Evolutionary conservation across 35 echinoderm and acorn worm species (phyloP).

Genomic region (Acanthaster planci): DNA sequence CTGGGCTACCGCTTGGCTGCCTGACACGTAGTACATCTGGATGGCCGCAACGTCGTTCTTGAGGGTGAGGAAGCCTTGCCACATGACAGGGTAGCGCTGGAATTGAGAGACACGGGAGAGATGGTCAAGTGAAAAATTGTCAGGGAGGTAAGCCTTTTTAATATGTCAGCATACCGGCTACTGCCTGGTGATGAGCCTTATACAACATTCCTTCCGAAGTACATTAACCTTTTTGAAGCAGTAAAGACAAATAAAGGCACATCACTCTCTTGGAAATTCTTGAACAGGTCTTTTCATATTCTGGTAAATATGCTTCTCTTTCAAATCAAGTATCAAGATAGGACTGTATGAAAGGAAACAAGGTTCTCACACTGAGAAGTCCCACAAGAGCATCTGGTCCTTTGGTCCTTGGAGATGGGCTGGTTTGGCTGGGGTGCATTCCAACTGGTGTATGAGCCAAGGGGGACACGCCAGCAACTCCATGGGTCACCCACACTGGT

Average conservation of each 20-base stretch:
- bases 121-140: background rate
- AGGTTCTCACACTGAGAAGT: conserved; percentile 43
- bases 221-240: too few relatives aligned
- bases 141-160: background rate
- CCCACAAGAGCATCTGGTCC: conserved; percentile 62
- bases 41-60: conserved; percentile 93
- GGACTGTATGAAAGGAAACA: too few relatives aligned
- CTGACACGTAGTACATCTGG: conserved; percentile 94
- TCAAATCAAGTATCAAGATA: too few relatives aligned
- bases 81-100: conserved; percentile 97
- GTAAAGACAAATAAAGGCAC: too few relatives aligned
- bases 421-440: conserved; percentile 37
- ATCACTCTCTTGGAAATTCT: too few relatives aligned
- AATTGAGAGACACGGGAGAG: background rate
- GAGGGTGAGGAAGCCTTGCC: conserved; percentile 85
- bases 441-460: conserved; percentile 48
- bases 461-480: conserved; percentile 60
- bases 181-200: too few relatives aligned
- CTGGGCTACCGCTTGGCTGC: conserved; percentile 68
- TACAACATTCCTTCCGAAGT: too few relatives aligned
- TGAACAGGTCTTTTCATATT: too few relatives aligned
- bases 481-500: conserved; percentile 44
- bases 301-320: too few relatives aligned
- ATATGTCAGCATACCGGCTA: too few relatives aligned
- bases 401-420: conserved; percentile 69